A percentile compares a stretch with the other conserved stretches of the same genome.
phyloP scores from a whole-genome alignment of 2,888 invertebrate species.

The Omphaloscelis lunosa region DNA sequence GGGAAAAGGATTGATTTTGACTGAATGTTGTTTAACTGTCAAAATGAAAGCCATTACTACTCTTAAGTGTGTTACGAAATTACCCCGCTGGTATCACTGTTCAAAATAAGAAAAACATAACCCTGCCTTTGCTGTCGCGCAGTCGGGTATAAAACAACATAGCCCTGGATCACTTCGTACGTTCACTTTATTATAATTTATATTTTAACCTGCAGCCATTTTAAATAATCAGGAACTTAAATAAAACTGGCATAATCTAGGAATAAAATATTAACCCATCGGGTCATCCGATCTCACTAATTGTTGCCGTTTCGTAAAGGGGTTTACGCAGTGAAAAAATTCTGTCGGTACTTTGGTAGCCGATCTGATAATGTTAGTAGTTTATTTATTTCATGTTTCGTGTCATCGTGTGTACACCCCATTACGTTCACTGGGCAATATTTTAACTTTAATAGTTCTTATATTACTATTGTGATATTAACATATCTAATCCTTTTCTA shows the following conservation, averaged over 20 bases:
- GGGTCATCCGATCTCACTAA: constrained; percentile 23
- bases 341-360: neutral
- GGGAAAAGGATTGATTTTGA: too few relatives aligned
- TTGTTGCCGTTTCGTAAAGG: constrained; percentile 6
- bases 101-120: neutral
- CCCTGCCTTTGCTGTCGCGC: neutral
- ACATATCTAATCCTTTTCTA: constrained; percentile 45
- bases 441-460: constrained; percentile 22
- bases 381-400: neutral
- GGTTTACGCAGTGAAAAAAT: neutral
- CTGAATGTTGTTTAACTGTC: too few relatives aligned
- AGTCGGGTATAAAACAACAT: neutral
- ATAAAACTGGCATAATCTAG: constrained; percentile 31
- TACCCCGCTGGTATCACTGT: neutral
- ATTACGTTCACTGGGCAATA: constrained; percentile 11
- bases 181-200: neutral
- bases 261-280: constrained; percentile 15
- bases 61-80: too few relatives aligned
- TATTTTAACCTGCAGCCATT: constrained; percentile 19
- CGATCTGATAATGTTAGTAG: neutral
- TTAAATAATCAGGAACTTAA: constrained; percentile 30
- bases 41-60: too few relatives aligned
- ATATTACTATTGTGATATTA: constrained; percentile 59
- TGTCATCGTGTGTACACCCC: neutral
- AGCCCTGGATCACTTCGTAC: neutral